Conservation (phyloP, 2,888 invertebrate species). For the Hirtodrosophila confusa region DNA sequence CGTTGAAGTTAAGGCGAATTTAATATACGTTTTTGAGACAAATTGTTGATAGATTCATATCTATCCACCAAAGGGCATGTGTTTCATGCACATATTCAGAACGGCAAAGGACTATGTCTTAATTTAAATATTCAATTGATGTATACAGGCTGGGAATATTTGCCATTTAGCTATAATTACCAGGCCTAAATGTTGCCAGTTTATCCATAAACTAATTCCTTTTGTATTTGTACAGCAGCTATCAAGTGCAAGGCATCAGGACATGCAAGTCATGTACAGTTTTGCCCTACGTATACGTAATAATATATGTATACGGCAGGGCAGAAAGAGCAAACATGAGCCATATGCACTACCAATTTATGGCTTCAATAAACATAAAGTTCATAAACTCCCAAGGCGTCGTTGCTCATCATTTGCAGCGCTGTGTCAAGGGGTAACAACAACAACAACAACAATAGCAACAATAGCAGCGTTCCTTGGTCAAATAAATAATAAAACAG, state of each 20-base stretch:
- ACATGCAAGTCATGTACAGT: constrained; percentile 14
- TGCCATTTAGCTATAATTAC: constrained; percentile 20
- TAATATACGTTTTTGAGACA: too few species aligned
- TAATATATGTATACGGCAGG: constrained; percentile 55
- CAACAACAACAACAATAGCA: constrained; percentile 11
- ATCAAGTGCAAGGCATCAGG: constrained; percentile 23
- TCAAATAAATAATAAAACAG: constrained; percentile 76
- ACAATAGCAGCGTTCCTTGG: constrained; percentile 35
- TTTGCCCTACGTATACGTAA: constrained; percentile 18
- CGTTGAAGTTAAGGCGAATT: neutral
- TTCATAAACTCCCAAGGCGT: constrained; percentile 78
- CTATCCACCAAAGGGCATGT: too few species aligned
- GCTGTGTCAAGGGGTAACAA: constrained; percentile 40
- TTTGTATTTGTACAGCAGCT: neutral
- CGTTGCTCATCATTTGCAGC: constrained; percentile 77
- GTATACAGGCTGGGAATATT: constrained; percentile 6
- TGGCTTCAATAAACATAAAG: constrained; percentile 80
- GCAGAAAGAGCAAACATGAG: constrained; percentile 12
- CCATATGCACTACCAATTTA: constrained; percentile 76
- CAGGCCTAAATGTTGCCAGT: constrained; percentile 4
- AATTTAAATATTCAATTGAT: constrained; percentile 25
- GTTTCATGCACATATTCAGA: too few species aligned
- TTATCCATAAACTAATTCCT: constrained; percentile 15
- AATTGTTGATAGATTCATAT: neutral
- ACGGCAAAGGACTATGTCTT: neutral